Percentiles rank a stretch among this genome's conserved stretches.
Evolutionary conservation across 2,888 invertebrate species (phyloP).

Genomic region (Furcula furcula): DNA sequence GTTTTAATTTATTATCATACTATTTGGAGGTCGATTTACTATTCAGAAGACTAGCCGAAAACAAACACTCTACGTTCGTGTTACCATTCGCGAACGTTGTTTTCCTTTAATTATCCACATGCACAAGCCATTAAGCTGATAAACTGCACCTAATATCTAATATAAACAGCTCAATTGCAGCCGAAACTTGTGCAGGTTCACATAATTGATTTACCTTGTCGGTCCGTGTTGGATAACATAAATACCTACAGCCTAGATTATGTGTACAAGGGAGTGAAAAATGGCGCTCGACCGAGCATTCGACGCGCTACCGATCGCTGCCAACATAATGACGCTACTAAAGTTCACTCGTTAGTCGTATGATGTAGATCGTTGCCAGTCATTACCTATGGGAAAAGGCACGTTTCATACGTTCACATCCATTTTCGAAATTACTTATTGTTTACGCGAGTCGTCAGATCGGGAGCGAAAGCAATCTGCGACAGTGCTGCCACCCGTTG

Average conservation of each 20-base stretch:
- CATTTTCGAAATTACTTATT: conserved; percentile 57
- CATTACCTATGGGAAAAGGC: conserved; percentile 50
- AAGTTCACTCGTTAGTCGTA: conserved; percentile 54
- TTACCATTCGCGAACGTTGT: conserved; percentile 5
- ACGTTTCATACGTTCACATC: conserved; percentile 43
- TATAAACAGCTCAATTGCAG: conserved; percentile 52
- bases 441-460: conserved; percentile 43
- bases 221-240: conserved; percentile 37
- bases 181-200: conserved; percentile 47
- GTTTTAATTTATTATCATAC: no score
- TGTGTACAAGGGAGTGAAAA: conserved; percentile 41
- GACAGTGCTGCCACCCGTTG: conserved; percentile 17
- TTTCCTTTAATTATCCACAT: conserved; percentile 24
- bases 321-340: conserved; percentile 48
- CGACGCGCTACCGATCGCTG: conserved; percentile 42
- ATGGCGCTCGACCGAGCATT: conserved; percentile 36
- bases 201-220: conserved; percentile 52
- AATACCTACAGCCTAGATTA: conserved; percentile 36
- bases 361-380: conserved; percentile 49
- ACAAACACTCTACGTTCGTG: conserved; percentile 16
- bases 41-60: no score
- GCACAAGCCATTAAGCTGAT: conserved; percentile 18
- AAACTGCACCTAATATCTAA: conserved; percentile 41
- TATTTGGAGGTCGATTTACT: no score
- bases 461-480: conserved; percentile 38